Conservation (phyloP, 2,888 invertebrate species). For the Apodemia zela region DNA sequence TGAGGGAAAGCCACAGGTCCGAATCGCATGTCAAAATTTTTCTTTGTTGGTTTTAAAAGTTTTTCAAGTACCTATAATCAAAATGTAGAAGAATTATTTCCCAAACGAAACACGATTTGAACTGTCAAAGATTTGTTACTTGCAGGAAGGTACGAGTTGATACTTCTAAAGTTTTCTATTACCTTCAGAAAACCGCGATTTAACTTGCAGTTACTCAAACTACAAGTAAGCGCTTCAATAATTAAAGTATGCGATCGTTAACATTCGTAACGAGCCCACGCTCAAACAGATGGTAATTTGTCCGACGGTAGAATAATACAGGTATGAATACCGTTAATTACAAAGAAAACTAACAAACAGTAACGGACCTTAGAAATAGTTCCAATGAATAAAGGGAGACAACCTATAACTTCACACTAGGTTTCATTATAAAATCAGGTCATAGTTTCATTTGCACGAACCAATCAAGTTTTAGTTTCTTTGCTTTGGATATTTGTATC, state of each 20-base stretch:
- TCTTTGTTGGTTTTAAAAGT: too few species aligned
- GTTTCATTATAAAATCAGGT: background rate
- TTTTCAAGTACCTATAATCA: too few species aligned
- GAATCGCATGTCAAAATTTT: too few species aligned
- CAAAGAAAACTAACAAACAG: constrained; percentile 15
- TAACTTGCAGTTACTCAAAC: too few species aligned
- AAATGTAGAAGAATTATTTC: too few species aligned
- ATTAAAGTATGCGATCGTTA: constrained; percentile 10
- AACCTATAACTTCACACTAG: background rate
- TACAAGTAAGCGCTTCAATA: background rate
- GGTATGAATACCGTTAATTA: constrained; percentile 13
- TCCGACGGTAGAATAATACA: constrained; percentile 9
- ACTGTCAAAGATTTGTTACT: too few species aligned
- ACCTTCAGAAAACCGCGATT: too few species aligned
- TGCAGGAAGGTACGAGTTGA: too few species aligned
- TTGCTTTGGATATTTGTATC: background rate
- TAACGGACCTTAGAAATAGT: constrained; percentile 5
- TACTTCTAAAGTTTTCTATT: too few species aligned
- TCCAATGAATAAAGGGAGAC: background rate
- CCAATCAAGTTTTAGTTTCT: background rate
- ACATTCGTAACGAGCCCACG: background rate
- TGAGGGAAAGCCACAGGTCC: too few species aligned
- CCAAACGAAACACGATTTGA: too few species aligned
- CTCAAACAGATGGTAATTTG: constrained; percentile 14
- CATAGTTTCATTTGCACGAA: background rate